Percentiles rank a stretch among this genome's conserved stretches.
Evolutionary conservation across 2,113 vertebrate species (phyloP).

Genomic region (Protomyctophum bolini): DNA sequence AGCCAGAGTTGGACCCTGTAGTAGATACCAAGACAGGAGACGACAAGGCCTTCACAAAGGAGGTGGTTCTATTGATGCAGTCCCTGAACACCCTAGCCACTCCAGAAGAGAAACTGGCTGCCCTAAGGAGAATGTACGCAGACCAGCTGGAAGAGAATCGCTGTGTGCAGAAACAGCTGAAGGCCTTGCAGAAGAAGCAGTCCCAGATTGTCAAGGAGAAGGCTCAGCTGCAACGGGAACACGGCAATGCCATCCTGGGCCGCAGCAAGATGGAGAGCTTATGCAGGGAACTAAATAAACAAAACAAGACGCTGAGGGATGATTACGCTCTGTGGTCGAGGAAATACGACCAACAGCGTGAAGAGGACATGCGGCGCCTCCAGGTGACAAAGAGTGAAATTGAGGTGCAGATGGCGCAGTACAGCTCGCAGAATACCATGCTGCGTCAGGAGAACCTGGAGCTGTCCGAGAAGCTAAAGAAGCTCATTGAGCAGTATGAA

Average conservation of each 20-base stretch:
- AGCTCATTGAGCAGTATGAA: slow-evolving; percentile 95
- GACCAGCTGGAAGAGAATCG: slow-evolving; percentile 94
- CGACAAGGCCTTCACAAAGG: slow-evolving; percentile 90
- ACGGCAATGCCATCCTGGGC: slow-evolving; percentile 96
- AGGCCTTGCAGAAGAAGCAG: slow-evolving; percentile 96
- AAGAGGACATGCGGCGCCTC: slow-evolving; percentile 95
- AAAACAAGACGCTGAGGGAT: slow-evolving; percentile 98
- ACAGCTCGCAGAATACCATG: slow-evolving; percentile 90
- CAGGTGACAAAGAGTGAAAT: slow-evolving; percentile 96
- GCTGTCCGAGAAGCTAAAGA: slow-evolving; percentile 95
- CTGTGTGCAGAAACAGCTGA: slow-evolving; percentile 95
- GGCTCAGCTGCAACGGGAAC: slow-evolving; percentile 94
- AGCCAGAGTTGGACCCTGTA: slow-evolving; percentile 84
- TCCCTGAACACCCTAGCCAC: slow-evolving; percentile 92
- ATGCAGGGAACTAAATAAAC: slow-evolving; percentile 95
- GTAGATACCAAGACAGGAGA: slow-evolving; percentile 82
- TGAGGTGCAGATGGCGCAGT: slow-evolving; percentile 94
- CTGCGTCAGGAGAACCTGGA: slow-evolving; percentile 96
- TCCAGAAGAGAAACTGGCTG: slow-evolving; percentile 97
- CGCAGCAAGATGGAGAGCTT: slow-evolving; percentile 98
- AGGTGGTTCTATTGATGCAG: slow-evolving; percentile 96
- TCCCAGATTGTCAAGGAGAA: slow-evolving; percentile 96
- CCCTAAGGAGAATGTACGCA: slow-evolving; percentile 95
- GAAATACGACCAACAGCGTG: slow-evolving; percentile 94
- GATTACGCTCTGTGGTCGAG: slow-evolving; percentile 92